A percentile compares a stretch with the other conserved stretches of the same genome.
Conservation (phyloP, 35 echinoderm and acorn worm species). For the Anneissia japonica region DNA sequence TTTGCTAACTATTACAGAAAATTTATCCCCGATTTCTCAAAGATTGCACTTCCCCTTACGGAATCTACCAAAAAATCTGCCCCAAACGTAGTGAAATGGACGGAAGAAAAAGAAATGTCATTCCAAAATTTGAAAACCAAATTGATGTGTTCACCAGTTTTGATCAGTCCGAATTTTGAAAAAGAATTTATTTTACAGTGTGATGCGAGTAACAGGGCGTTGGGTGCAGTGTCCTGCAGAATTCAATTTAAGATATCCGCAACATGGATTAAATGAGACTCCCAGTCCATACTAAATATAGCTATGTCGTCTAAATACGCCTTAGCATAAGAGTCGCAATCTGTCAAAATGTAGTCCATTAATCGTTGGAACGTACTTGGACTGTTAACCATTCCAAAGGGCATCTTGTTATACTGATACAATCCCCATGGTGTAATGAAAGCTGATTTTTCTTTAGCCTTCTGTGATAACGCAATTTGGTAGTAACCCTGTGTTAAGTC, state of each 20-base stretch:
- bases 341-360: constrained; percentile 14
- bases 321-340: constrained; percentile 8
- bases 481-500: constrained; percentile 30
- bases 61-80: constrained; percentile 5
- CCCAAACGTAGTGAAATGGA: constrained; percentile 19
- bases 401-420: constrained; percentile 15
- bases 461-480: constrained; percentile 24
- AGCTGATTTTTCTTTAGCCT: constrained; percentile 7
- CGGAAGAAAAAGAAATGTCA: constrained; percentile 5
- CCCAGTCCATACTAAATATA: constrained; percentile 11
- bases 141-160: constrained; percentile 15
- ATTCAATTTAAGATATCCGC: not conserved
- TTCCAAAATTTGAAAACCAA: constrained; percentile 23
- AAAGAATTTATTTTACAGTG: not conserved
- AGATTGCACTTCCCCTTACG: no score
- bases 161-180: constrained; percentile 31
- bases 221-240: constrained; percentile 31
- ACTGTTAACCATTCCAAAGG: constrained; percentile 23
- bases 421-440: constrained; percentile 24
- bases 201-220: constrained; percentile 32
- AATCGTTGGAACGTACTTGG: constrained; percentile 31
- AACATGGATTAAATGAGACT: constrained; percentile 41
- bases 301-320: constrained; percentile 55
- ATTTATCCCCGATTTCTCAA: no score
- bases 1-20: constrained; percentile 16